These are phyloP conservation scores for Plebejus melissa DNA, from an alignment of 2,888 invertebrate species.

Conservation along the genomic window DNA sequence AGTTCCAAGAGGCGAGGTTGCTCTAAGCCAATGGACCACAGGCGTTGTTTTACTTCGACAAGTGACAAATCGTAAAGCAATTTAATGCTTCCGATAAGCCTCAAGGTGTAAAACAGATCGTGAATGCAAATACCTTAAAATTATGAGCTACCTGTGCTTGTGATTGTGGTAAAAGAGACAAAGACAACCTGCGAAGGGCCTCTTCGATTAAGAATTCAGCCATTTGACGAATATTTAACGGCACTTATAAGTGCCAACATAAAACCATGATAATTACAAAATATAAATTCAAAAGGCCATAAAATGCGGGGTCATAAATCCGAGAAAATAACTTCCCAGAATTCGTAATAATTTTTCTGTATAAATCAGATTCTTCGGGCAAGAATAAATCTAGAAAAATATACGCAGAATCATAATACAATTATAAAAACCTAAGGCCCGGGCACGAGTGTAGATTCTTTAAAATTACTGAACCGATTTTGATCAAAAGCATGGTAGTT, in stretches of 20 bases:
- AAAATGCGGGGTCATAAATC: background rate
- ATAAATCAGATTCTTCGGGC: background rate
- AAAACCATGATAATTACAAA: conserved; percentile 5
- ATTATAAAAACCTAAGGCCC: background rate
- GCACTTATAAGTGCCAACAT: background rate
- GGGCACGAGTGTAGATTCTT: background rate
- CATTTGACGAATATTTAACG: background rate
- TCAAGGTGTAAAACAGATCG: conserved; percentile 1
- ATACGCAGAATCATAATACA: background rate
- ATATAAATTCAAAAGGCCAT: conserved; percentile 7
- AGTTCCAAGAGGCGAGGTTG: too few species aligned
- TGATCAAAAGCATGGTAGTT: too few species aligned
- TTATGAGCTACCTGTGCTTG: background rate
- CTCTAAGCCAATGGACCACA: too few species aligned
- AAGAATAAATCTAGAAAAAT: background rate
- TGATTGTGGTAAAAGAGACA: background rate
- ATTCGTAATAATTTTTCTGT: conserved; percentile 4
- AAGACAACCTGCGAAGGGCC: background rate
- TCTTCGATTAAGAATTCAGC: background rate
- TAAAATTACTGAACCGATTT: background rate
- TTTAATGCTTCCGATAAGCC: background rate
- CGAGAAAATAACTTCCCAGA: conserved; percentile 6
- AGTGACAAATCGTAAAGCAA: background rate
- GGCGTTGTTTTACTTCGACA: background rate
- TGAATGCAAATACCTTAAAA: background rate